Conservation (phyloP, 2,797 vertebrate genomes). For the Gymnothorax javanicus region DNA sequence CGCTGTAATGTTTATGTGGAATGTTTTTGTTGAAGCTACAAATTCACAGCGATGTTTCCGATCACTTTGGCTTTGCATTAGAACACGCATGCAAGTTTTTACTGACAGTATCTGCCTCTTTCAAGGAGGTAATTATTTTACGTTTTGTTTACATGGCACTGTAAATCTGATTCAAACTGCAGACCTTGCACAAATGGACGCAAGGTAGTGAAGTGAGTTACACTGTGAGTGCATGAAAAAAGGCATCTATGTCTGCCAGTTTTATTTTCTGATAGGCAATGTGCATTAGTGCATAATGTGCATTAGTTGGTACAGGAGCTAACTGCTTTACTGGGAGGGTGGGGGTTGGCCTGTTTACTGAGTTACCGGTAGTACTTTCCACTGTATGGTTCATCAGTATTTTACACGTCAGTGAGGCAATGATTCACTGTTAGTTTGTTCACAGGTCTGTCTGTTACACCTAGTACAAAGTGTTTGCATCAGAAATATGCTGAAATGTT, state of each 20-base stretch:
- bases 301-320: neutral
- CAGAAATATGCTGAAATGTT: neutral
- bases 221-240: constrained; percentile 45
- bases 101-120: neutral
- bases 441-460: constrained; percentile 17
- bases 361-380: constrained; percentile 21
- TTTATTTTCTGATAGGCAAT: neutral
- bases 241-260: constrained; percentile 11
- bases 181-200: neutral
- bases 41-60: neutral
- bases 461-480: neutral
- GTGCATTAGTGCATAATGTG: neutral
- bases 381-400: neutral
- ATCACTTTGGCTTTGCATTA: neutral
- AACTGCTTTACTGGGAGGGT: neutral
- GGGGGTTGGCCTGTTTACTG: neutral
- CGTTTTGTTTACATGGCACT: neutral
- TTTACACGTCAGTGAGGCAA: constrained; percentile 14
- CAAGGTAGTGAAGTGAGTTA: constrained; percentile 29
- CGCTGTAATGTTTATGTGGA: too few relatives aligned
- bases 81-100: neutral
- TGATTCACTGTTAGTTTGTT: constrained; percentile 19
- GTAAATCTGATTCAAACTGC: neutral
- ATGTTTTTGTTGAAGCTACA: neutral
- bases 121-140: neutral